Evolutionary conservation across 2,797 vertebrate species (phyloP).

Genomic region (Cossypha polioptera): DNA sequence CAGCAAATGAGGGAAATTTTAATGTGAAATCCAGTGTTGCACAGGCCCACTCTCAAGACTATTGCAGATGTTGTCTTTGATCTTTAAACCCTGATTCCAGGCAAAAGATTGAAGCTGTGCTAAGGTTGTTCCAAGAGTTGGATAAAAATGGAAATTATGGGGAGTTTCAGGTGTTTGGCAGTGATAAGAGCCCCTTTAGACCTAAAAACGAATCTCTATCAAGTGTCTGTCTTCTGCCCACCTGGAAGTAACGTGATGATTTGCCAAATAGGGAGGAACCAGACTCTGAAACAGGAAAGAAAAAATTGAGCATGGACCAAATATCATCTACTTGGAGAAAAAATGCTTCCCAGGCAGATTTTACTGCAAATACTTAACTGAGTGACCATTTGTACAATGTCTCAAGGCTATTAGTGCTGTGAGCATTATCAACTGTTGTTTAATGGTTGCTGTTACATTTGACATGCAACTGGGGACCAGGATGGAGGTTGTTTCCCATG

Average conservation of each 20-base stretch:
- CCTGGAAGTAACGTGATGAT: neutral
- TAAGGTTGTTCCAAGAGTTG: neutral
- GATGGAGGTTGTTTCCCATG: neutral
- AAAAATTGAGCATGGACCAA: neutral
- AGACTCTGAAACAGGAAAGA: neutral
- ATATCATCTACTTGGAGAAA: neutral
- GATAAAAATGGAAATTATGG: neutral
- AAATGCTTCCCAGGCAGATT: slow-evolving; percentile 1
- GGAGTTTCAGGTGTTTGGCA: neutral
- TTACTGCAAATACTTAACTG: neutral
- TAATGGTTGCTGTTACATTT: slow-evolving; percentile 6
- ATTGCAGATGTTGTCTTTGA: neutral
- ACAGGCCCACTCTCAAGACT: neutral
- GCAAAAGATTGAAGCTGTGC: neutral
- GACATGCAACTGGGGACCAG: slow-evolving; percentile 1
- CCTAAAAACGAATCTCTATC: neutral
- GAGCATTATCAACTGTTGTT: slow-evolving; percentile 36
- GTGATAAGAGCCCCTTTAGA: neutral
- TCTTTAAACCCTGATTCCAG: neutral
- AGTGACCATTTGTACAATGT: neutral
- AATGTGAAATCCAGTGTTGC: neutral
- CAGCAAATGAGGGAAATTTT: neutral
- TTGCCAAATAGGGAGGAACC: neutral
- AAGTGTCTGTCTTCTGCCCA: neutral
- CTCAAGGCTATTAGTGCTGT: neutral